Evolutionary conservation across 2,888 invertebrate genomes (phyloP).

Genomic region (Trissolcus brochymenae): DNA sequence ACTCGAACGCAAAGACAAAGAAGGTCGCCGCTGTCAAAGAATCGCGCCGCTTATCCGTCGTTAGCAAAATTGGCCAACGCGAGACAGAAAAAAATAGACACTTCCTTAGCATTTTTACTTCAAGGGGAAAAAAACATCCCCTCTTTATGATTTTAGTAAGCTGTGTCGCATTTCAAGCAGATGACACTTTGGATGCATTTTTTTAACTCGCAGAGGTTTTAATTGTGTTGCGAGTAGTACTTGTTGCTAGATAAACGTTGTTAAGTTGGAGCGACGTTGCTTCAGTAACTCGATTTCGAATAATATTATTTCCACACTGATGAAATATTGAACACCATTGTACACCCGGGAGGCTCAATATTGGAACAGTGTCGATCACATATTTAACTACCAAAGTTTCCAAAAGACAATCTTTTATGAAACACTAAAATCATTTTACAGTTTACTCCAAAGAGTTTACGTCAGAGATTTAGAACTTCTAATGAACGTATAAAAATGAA

Average conservation of each 20-base stretch:
- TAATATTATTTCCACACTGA: slow-evolving; percentile 45
- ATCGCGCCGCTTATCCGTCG: slow-evolving; percentile 32
- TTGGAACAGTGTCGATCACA: slow-evolving; percentile 31
- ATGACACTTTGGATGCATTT: slow-evolving; percentile 6
- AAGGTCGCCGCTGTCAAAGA: slow-evolving; percentile 20
- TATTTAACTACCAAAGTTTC: slow-evolving; percentile 20
- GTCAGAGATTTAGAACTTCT: no score
- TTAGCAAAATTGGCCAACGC: slow-evolving; percentile 18
- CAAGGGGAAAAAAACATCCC: no score
- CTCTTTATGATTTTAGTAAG: slow-evolving; percentile 10
- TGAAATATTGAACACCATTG: slow-evolving; percentile 41
- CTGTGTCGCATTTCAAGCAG: no score
- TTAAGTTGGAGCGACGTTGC: slow-evolving; percentile 18
- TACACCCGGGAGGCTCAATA: slow-evolving; percentile 35
- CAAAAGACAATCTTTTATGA: slow-evolving; percentile 1
- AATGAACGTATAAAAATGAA: no score
- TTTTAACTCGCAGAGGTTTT: slow-evolving; percentile 1
- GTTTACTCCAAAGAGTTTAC: no score
- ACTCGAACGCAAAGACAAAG: slow-evolving; percentile 28
- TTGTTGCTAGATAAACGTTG: slow-evolving; percentile 15
- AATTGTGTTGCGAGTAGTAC: slow-evolving; percentile 24
- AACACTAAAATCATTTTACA: not conserved
- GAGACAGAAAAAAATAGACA: not conserved
- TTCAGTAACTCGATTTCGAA: slow-evolving; percentile 28
- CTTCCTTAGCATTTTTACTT: no score